Evolutionary conservation across 2,797 vertebrate species (phyloP).

Genomic region (Ceryle rudis): DNA sequence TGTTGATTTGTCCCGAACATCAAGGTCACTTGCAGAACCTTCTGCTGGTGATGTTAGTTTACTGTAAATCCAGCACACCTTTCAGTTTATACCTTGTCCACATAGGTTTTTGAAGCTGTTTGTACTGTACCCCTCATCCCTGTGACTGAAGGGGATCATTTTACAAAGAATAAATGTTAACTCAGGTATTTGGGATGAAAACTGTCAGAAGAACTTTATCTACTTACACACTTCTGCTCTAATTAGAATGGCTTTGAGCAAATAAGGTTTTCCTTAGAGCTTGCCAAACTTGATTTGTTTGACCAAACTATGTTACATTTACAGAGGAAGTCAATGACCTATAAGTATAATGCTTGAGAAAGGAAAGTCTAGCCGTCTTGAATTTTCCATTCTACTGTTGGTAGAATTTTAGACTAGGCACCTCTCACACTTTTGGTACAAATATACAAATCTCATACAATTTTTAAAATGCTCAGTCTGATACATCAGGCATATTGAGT

Average conservation of each 20-base stretch:
- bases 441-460: background rate
- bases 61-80: constrained; percentile 41
- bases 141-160: background rate
- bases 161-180: background rate
- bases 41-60: background rate
- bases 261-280: background rate
- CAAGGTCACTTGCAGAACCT: background rate
- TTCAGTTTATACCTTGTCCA: background rate
- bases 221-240: background rate
- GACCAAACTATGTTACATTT: background rate
- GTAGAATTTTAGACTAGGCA: background rate
- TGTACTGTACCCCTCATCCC: background rate
- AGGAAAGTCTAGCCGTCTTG: background rate
- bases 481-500: background rate
- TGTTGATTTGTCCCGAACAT: background rate
- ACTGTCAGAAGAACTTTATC: background rate
- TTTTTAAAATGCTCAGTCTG: background rate
- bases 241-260: background rate
- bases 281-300: background rate
- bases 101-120: background rate
- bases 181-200: background rate
- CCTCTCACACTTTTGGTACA: background rate
- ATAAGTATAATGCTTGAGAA: background rate
- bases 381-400: background rate
- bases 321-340: background rate